These are phyloP conservation scores for Ariopsis seemanni DNA, from an alignment of 2,113 vertebrate species.

Conservation along the genomic window DNA sequence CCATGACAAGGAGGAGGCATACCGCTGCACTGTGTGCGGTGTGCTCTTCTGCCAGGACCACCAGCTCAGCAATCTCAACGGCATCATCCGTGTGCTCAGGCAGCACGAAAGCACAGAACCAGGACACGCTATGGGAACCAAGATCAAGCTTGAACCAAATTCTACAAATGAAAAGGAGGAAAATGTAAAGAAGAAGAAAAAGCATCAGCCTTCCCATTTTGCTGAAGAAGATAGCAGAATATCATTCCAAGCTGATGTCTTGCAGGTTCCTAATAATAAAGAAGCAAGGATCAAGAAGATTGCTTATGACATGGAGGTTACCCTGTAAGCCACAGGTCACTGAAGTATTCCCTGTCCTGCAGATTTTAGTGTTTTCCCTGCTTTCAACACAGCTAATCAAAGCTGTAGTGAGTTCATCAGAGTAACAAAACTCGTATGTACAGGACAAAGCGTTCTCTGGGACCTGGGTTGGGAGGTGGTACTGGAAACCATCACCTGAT, in stretches of 20 bases:
- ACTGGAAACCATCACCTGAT: background rate
- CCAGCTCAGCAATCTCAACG: conserved; percentile 42
- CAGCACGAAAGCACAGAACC: conserved; percentile 4
- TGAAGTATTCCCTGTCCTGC: background rate
- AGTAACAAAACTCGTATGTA: background rate
- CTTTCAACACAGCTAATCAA: background rate
- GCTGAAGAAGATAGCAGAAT: background rate
- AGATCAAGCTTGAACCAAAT: background rate
- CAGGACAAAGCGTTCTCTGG: background rate
- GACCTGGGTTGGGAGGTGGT: background rate
- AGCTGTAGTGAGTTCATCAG: background rate
- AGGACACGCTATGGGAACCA: background rate
- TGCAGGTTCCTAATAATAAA: background rate
- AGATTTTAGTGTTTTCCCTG: background rate
- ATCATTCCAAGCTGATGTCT: background rate
- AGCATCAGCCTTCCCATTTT: background rate
- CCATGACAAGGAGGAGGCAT: conserved; percentile 65
- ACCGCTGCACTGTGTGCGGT: conserved; percentile 63
- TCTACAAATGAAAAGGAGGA: background rate
- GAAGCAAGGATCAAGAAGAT: conserved; percentile 24
- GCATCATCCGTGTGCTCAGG: background rate
- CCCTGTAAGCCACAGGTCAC: background rate
- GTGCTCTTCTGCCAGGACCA: conserved; percentile 66
- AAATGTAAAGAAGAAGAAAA: background rate
- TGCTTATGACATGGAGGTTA: conserved; percentile 40